A percentile compares a stretch with the other conserved stretches of the same genome.
These are phyloP conservation scores for Acanthococcus lagerstroemiae DNA, from an alignment of 2,888 invertebrate species.

Conservation along the genomic window DNA sequence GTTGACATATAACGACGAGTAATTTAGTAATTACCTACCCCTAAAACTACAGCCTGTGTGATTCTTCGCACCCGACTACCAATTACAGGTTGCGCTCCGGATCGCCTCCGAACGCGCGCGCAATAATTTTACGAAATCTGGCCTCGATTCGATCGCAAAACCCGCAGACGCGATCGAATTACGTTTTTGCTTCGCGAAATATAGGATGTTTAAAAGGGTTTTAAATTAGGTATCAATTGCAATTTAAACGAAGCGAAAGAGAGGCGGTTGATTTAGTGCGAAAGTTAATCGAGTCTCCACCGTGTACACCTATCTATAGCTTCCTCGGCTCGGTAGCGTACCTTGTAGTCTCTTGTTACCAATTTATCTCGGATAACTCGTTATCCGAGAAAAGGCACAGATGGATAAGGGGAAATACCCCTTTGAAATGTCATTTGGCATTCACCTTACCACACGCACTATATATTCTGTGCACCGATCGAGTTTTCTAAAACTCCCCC, in stretches of 20 bases:
- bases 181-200: constrained; percentile 12
- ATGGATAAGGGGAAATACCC: constrained; percentile 30
- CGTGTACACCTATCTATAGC: constrained; percentile 24
- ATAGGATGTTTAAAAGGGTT: constrained; percentile 27
- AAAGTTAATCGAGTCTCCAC: constrained; percentile 28
- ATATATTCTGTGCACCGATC: not conserved
- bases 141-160: no score
- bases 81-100: no score
- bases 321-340: constrained; percentile 11
- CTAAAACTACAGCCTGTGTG: no score
- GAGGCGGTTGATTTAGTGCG: constrained; percentile 29
- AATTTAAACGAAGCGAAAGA: constrained; percentile 30
- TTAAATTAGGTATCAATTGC: constrained; percentile 31
- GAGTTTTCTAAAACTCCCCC: not conserved
- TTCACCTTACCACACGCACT: constrained; percentile 29
- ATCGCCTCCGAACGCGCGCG: not conserved
- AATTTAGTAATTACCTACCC: no score
- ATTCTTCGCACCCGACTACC: no score
- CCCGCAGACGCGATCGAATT: constrained; percentile 11
- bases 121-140: no score
- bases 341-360: constrained; percentile 31
- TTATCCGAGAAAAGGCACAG: constrained; percentile 27
- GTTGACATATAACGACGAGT: no score
- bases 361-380: constrained; percentile 31
- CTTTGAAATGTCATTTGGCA: constrained; percentile 30